Conservation (phyloP, 2,113 vertebrate species). For the Dicerorhinus sumatrensis region DNA sequence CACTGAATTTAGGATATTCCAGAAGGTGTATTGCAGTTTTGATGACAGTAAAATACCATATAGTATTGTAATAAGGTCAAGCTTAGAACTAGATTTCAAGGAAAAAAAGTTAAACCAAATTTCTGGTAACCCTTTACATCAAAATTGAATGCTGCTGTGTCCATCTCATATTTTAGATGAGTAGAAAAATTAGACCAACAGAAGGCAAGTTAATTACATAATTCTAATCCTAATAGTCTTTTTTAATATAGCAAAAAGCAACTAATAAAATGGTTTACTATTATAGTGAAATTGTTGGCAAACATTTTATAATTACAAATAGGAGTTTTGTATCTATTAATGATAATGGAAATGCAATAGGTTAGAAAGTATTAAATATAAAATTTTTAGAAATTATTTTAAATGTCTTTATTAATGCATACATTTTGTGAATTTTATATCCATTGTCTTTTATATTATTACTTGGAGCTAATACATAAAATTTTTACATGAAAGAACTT, state of each 20-base stretch:
- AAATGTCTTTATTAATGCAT: not conserved
- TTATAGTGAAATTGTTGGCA: constrained; percentile 30
- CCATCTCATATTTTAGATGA: constrained; percentile 6
- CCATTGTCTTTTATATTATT: not conserved
- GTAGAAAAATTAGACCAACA: constrained; percentile 31
- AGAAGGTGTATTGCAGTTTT: not conserved
- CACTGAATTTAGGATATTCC: not conserved
- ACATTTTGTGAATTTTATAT: constrained; percentile 15
- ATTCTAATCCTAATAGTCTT: constrained; percentile 12
- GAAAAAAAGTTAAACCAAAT: not conserved
- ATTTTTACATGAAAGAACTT: not conserved
- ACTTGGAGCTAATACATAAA: not conserved
- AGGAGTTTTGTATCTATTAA: not conserved
- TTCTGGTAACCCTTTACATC: not conserved
- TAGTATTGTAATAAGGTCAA: not conserved
- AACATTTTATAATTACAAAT: not conserved
- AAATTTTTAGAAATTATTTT: not conserved
- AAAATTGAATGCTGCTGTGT: not conserved
- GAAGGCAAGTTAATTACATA: not conserved
- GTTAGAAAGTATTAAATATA: not conserved
- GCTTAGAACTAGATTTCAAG: constrained; percentile 32
- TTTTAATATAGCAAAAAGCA: not conserved
- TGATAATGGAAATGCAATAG: not conserved
- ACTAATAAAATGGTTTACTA: not conserved
- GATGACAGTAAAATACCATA: not conserved